These are phyloP conservation scores for Tonatia bakeri DNA, from an alignment of 2,113 vertebrate genomes.

Conservation along the genomic window DNA sequence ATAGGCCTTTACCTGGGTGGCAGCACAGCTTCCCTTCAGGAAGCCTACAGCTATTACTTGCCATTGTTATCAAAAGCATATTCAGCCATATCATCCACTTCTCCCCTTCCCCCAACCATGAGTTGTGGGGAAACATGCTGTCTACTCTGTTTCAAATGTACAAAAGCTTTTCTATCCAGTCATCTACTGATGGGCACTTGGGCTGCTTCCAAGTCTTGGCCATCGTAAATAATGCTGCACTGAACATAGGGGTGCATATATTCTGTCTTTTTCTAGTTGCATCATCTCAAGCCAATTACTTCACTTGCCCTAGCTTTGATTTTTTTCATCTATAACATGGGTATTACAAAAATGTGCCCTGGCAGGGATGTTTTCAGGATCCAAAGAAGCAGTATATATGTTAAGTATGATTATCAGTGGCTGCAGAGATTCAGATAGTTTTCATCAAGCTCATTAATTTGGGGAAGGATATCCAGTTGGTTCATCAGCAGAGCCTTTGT, in stretches of 20 bases:
- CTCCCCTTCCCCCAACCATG: no score
- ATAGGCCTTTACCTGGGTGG: no score
- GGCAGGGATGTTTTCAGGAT: not conserved
- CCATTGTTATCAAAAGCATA: no score
- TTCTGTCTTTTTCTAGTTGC: not conserved
- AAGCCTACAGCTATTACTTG: no score
- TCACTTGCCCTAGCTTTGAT: not conserved
- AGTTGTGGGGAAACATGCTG: no score
- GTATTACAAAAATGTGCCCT: not conserved
- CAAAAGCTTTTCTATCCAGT: not conserved
- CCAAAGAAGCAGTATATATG: not conserved
- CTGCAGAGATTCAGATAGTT: not conserved
- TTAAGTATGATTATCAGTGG: not conserved
- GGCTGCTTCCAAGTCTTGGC: not conserved
- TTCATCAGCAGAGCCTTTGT: slow-evolving; percentile 33
- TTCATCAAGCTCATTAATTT: slow-evolving; percentile 31
- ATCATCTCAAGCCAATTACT: not conserved
- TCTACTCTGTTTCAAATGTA: not conserved
- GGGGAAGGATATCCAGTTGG: not conserved
- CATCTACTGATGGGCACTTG: not conserved
- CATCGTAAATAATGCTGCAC: not conserved
- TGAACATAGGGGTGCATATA: not conserved
- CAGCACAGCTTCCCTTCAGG: no score
- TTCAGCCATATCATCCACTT: no score
- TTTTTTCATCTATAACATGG: not conserved